A percentile compares a stretch with the other conserved stretches of the same genome.
phyloP scores from a whole-genome alignment of 2,797 vertebrate species.

The Melanotaenia maccullochi region DNA sequence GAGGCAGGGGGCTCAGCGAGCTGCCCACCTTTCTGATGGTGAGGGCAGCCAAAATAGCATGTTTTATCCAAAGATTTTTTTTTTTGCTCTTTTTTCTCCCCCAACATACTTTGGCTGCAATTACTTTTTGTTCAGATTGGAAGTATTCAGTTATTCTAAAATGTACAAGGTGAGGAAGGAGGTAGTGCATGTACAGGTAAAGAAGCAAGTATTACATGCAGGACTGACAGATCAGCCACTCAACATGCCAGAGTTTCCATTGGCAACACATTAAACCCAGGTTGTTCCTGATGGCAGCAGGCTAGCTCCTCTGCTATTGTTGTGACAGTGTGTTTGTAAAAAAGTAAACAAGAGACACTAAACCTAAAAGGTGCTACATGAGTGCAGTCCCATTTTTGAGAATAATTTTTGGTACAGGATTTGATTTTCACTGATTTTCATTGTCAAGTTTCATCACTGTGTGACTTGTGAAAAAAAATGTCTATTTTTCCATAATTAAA shows the following conservation, averaged over 20 bases:
- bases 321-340: background rate
- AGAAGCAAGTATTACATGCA: background rate
- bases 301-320: background rate
- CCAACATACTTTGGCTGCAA: slow-evolving; percentile 32
- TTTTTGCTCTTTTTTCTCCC: slow-evolving; percentile 3
- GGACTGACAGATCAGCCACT: background rate
- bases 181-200: background rate
- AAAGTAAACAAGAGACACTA: background rate
- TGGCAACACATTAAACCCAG: background rate
- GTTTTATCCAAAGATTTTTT: slow-evolving; percentile 42
- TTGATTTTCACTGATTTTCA: background rate
- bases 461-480: background rate
- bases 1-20: slow-evolving; percentile 60
- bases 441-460: background rate
- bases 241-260: background rate
- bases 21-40: slow-evolving; percentile 48
- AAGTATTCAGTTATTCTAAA: slow-evolving; percentile 1
- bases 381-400: background rate
- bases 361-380: background rate
- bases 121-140: background rate
- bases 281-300: background rate
- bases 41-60: slow-evolving; percentile 36
- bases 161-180: too few relatives aligned
- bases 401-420: background rate
- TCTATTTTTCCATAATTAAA: background rate